Evolutionary conservation across 1,140 invertebrate species (phyloP).

Genomic region (Battus philenor): DNA sequence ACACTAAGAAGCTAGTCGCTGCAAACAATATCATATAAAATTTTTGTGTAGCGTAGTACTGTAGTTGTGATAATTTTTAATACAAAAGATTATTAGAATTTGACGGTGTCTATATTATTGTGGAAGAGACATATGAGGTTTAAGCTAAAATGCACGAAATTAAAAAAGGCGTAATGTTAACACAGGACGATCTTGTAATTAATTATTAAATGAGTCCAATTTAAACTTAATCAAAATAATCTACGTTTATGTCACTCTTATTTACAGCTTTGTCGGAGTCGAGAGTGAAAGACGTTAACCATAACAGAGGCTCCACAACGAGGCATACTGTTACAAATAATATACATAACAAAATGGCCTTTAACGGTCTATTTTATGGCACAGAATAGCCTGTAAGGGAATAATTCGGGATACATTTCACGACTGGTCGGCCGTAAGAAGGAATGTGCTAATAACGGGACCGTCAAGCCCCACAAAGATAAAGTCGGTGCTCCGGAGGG

Average conservation of each 20-base stretch:
- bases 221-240: too few relatives aligned
- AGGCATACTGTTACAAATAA: not conserved
- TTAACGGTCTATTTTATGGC: constrained; percentile 4
- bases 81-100: too few relatives aligned
- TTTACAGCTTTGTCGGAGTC: not conserved
- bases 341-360: constrained; percentile 1
- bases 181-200: too few relatives aligned
- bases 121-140: too few relatives aligned
- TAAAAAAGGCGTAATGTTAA: too few relatives aligned
- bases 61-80: too few relatives aligned
- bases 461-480: constrained; percentile 45
- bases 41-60: too few relatives aligned
- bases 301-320: not conserved
- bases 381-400: constrained; percentile 1
- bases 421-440: constrained; percentile 16
- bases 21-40: too few relatives aligned
- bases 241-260: not conserved
- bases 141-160: too few relatives aligned
- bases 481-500: constrained; percentile 42
- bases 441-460: constrained; percentile 64
- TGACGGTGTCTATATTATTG: too few relatives aligned
- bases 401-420: constrained; percentile 8
- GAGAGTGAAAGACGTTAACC: constrained; percentile 2
- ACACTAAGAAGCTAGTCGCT: too few relatives aligned
- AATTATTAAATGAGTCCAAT: too few relatives aligned